Conservation (phyloP, 2,797 vertebrate genomes). For the Zalophus californianus region DNA sequence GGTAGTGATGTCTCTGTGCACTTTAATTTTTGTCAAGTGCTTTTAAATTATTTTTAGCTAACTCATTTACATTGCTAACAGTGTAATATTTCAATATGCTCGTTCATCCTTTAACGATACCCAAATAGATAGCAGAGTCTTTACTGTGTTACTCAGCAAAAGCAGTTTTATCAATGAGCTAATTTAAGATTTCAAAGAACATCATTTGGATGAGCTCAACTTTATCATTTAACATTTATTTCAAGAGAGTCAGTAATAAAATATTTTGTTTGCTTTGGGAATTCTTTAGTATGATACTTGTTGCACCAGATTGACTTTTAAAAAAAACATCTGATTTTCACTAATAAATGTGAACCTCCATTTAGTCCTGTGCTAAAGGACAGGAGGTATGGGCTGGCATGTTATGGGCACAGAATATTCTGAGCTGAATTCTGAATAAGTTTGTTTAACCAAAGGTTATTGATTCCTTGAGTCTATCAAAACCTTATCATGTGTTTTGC, state of each 20-base stretch:
- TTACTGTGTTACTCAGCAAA: background rate
- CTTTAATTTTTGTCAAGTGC: background rate
- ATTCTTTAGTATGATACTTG: constrained; percentile 24
- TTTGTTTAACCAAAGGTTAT: background rate
- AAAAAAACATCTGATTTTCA: background rate
- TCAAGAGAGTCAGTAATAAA: constrained; percentile 6
- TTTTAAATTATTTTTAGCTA: constrained; percentile 39
- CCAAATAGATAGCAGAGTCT: background rate
- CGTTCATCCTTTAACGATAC: background rate
- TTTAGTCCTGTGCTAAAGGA: background rate
- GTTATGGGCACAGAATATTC: background rate
- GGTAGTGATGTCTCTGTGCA: background rate
- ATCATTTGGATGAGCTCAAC: background rate
- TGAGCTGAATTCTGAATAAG: background rate
- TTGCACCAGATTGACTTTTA: background rate
- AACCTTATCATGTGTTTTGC: background rate
- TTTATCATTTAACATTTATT: constrained; percentile 14
- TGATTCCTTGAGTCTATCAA: background rate
- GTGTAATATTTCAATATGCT: background rate
- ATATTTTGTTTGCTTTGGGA: background rate
- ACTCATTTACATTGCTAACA: constrained; percentile 32
- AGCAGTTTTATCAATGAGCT: constrained; percentile 5
- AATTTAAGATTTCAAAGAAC: background rate
- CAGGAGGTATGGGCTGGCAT: background rate
- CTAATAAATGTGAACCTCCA: background rate